phyloP scores from a whole-genome alignment of 2,888 invertebrate genomes.

The Cecidostiba fungosa region DNA sequence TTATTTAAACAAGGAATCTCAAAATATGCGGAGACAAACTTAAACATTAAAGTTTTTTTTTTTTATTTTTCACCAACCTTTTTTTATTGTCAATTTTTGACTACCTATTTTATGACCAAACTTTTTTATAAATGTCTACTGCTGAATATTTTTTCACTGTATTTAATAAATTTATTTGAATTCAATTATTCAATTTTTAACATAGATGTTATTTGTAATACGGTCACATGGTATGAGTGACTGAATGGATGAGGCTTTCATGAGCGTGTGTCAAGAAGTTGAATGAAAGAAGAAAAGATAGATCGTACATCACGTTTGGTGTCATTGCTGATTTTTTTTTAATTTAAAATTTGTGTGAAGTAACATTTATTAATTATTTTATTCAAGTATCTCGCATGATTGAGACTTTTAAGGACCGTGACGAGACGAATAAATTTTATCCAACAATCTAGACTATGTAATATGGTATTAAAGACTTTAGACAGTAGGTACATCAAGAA shows the following conservation, averaged over 20 bases:
- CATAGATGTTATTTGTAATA: background rate
- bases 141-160: background rate
- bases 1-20: slow-evolving; percentile 39
- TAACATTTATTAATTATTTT: slow-evolving; percentile 62
- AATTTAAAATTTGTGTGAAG: slow-evolving; percentile 58
- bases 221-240: background rate
- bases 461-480: slow-evolving; percentile 81
- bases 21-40: slow-evolving; percentile 39
- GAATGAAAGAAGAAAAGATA: slow-evolving; percentile 28
- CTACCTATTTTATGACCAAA: background rate
- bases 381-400: slow-evolving; percentile 62
- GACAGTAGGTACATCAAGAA: slow-evolving; percentile 83
- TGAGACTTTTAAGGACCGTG: slow-evolving; percentile 63
- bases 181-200: background rate
- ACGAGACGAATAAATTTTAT: slow-evolving; percentile 64
- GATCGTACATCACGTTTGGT: slow-evolving; percentile 45
- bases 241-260: slow-evolving; percentile 10
- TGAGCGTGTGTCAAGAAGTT: background rate
- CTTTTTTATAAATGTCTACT: slow-evolving; percentile 13
- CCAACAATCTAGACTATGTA: slow-evolving; percentile 63
- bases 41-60: slow-evolving; percentile 52
- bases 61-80: slow-evolving; percentile 30
- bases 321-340: slow-evolving; percentile 46
- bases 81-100: slow-evolving; percentile 26
- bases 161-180: slow-evolving; percentile 17